phyloP scores from a whole-genome alignment of 2,888 invertebrate genomes.

The Augiades crinisus region DNA sequence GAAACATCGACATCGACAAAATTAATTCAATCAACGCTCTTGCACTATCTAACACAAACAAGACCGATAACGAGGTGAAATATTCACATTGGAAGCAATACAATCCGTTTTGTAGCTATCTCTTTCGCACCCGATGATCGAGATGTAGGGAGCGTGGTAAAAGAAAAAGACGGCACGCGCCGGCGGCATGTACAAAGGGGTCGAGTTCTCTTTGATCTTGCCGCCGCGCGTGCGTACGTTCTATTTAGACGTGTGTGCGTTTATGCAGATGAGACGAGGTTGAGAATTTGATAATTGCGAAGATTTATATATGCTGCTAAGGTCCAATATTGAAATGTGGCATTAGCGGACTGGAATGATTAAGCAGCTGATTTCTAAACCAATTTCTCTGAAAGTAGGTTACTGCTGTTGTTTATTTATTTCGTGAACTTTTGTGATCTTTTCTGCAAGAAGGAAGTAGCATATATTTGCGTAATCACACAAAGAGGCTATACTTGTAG shows the following conservation, averaged over 20 bases:
- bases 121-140: slow-evolving; percentile 53
- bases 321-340: slow-evolving; percentile 39
- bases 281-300: slow-evolving; percentile 80
- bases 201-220: slow-evolving; percentile 76
- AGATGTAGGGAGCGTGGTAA: slow-evolving; percentile 51
- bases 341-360: slow-evolving; percentile 16
- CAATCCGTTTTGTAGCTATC: slow-evolving; percentile 64
- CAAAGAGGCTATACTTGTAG: too few species aligned
- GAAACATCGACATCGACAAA: slow-evolving; percentile 54
- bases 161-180: slow-evolving; percentile 75
- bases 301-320: slow-evolving; percentile 67
- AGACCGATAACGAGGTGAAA: slow-evolving; percentile 81
- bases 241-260: slow-evolving; percentile 55
- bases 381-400: slow-evolving; percentile 16
- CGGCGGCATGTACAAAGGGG: slow-evolving; percentile 77
- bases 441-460: neutral
- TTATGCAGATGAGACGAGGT: slow-evolving; percentile 74
- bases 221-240: slow-evolving; percentile 74
- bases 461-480: neutral
- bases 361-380: slow-evolving; percentile 21
- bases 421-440: slow-evolving; percentile 3
- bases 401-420: slow-evolving; percentile 14
- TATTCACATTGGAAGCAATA: slow-evolving; percentile 78
- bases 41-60: slow-evolving; percentile 79
- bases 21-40: slow-evolving; percentile 45